Evolutionary conservation across 2,797 vertebrate species (phyloP).

Genomic region (Psittacula derbiana): DNA sequence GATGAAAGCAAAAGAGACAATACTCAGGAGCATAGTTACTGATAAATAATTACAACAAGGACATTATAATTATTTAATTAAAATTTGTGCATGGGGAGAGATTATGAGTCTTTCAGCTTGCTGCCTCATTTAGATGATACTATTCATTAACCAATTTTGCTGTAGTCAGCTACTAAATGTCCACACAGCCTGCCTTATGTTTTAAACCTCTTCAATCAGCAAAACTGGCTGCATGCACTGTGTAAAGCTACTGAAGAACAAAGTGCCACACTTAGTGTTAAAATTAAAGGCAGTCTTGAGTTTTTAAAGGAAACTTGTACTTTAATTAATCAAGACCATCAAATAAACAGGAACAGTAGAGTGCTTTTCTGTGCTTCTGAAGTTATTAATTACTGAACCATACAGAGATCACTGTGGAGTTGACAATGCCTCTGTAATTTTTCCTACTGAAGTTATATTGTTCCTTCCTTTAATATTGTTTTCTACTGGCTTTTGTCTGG

Average conservation of each 20-base stretch:
- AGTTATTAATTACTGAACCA: constrained; percentile 32
- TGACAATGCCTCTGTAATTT: background rate
- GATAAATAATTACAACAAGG: constrained; percentile 81
- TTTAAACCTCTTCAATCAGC: constrained; percentile 76
- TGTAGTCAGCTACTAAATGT: constrained; percentile 72
- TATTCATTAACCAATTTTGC: constrained; percentile 78
- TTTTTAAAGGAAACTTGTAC: constrained; percentile 49
- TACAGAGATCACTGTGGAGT: background rate
- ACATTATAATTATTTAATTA: constrained; percentile 81
- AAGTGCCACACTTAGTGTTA: constrained; percentile 13
- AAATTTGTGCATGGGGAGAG: constrained; percentile 76
- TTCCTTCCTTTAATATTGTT: background rate
- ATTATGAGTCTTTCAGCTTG: constrained; percentile 77
- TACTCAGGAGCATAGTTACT: constrained; percentile 78
- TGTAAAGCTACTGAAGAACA: constrained; percentile 5
- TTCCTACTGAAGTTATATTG: background rate
- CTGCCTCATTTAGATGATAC: constrained; percentile 77
- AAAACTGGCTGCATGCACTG: constrained; percentile 65
- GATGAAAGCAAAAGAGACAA: constrained; percentile 70
- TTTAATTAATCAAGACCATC: constrained; percentile 48
- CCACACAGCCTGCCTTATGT: constrained; percentile 61
- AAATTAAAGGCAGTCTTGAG: constrained; percentile 7
- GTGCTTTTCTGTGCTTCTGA: constrained; percentile 44
- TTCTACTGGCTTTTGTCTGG: background rate
- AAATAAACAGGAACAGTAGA: constrained; percentile 45